Percentiles rank a stretch among this genome's conserved stretches.
These are phyloP conservation scores for Euplagia quadripunctaria DNA, from an alignment of 2,888 invertebrate species.

Conservation along the genomic window DNA sequence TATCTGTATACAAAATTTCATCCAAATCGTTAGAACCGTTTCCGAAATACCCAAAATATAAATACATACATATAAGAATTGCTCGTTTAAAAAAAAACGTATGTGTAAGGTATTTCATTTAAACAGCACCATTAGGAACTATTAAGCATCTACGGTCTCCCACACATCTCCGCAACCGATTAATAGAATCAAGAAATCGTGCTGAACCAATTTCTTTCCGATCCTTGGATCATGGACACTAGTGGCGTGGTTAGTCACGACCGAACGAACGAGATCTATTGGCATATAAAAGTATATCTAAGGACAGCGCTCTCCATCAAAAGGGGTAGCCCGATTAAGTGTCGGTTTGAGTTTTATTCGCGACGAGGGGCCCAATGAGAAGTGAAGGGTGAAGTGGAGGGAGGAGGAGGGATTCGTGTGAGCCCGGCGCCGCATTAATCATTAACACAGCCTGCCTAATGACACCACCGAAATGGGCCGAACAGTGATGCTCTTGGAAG, in stretches of 20 bases:
- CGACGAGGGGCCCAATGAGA: constrained; percentile 51
- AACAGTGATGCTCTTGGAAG: constrained; percentile 63
- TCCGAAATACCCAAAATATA: too few relatives aligned
- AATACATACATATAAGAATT: too few relatives aligned
- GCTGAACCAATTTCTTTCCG: constrained; percentile 67
- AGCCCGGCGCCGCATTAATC: constrained; percentile 85
- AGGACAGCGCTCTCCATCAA: constrained; percentile 80
- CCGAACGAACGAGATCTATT: constrained; percentile 48
- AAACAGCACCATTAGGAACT: constrained; percentile 30
- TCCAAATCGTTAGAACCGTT: too few relatives aligned
- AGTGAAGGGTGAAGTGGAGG: constrained; percentile 42
- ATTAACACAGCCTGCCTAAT: constrained; percentile 86
- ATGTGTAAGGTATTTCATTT: constrained; percentile 18
- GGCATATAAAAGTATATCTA: constrained; percentile 72
- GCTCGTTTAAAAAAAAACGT: too few relatives aligned
- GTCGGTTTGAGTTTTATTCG: constrained; percentile 84
- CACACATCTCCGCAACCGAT: constrained; percentile 58
- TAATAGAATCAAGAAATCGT: constrained; percentile 72
- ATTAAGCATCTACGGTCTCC: constrained; percentile 40
- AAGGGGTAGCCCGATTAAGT: constrained; percentile 86
- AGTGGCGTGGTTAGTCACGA: constrained; percentile 68
- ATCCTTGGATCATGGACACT: constrained; percentile 64
- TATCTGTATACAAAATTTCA: too few relatives aligned
- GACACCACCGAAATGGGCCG: constrained; percentile 84
- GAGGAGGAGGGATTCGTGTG: constrained; percentile 67